Evolutionary conservation across 2,888 invertebrate species (phyloP).

Genomic region (Eristalis tenax): DNA sequence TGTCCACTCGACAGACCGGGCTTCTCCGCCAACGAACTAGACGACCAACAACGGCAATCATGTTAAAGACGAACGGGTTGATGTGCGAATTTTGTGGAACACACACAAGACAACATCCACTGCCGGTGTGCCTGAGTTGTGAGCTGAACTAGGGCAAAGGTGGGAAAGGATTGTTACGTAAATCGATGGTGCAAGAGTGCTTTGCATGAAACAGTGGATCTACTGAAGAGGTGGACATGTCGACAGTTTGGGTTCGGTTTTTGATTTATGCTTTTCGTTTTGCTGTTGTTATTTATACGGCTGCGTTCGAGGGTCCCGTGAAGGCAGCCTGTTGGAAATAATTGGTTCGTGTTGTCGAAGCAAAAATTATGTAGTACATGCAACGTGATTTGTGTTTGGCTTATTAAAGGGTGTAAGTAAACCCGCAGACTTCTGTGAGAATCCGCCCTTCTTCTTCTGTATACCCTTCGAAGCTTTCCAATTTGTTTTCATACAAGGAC

Average conservation of each 20-base stretch:
- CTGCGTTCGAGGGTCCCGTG: not conserved
- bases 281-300: not conserved
- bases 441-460: too few species aligned
- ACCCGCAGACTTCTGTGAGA: too few species aligned
- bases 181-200: not conserved
- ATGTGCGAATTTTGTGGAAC: not conserved
- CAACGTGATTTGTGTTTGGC: too few species aligned
- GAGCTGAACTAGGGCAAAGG: not conserved
- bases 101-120: not conserved
- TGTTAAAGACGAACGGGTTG: not conserved
- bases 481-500: too few species aligned
- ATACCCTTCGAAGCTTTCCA: too few species aligned
- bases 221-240: not conserved
- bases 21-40: not conserved
- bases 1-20: too few species aligned
- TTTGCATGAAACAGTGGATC: not conserved
- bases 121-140: not conserved
- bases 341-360: not conserved
- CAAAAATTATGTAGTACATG: too few species aligned
- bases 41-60: not conserved
- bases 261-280: not conserved
- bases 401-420: too few species aligned
- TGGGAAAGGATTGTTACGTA: not conserved
- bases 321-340: not conserved
- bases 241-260: constrained; percentile 1